Evolutionary conservation across 2,797 vertebrate species (phyloP), one percentile per base, ranked within the genome.

Genomic region (Gorsachius magnificus): DNA sequence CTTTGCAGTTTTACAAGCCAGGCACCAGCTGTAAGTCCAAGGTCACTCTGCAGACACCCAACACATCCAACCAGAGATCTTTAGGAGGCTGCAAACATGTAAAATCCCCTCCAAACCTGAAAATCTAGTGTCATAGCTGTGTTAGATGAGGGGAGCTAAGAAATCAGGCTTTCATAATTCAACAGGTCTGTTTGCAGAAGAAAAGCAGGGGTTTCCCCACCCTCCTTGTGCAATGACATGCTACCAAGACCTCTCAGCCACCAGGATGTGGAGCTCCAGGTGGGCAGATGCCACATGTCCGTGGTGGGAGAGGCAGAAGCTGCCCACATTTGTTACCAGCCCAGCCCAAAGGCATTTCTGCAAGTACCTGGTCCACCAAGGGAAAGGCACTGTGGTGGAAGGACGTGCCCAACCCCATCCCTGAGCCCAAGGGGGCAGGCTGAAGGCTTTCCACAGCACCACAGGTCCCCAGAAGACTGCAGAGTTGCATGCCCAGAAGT

Each of bases 21-120:
- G 33, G 3, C 10, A 0, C 9, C 4, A 26, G 21, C 70, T 5
- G 0, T 4, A 43, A 6, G 7, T 17, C 80, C 14, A 7, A 85
- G 10, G 11, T 15, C 10, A 3, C 41, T 11, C 45, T 5, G 11
- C 5, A 21, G 20, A 68, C 57, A 21, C 7, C 10, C 36, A 13
- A 25, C 1, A 19, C 14, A 65, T 13, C 7, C 63, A 76, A 14
- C 4, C 60, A 35, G 35, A 69, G 16, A 58, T 0, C 29, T 51
- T 38, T 1, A 74, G n/a, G 50, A 88, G 5, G 54, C 36, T 84
- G 14, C 28, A 75, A 56, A 76, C 7, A 9, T 0, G 1, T 10
- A 48, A 75, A 43, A 68, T 19, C 29, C n/a, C 20, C 18, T 68
- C 43, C 35, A 46, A 5, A 12, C 14, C 18, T 28, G 21, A 20